Percentiles rank a stretch among this genome's conserved stretches.
These are phyloP conservation scores for Eupithecia subfuscata DNA, from an alignment of 2,888 invertebrate species.

Conservation along the genomic window DNA sequence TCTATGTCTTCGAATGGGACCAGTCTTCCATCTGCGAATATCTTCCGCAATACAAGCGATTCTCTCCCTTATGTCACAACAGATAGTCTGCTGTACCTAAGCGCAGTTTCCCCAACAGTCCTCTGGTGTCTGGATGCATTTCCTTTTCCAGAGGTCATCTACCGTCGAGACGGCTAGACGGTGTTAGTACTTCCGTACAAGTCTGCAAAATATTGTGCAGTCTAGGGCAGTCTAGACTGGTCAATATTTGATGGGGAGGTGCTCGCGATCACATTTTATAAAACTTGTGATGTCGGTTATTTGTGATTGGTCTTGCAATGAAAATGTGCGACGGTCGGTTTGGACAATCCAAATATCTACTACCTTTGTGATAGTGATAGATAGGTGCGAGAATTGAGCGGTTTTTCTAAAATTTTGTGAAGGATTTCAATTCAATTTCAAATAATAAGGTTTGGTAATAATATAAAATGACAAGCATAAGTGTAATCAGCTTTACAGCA, in stretches of 20 bases:
- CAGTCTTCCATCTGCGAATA: background rate
- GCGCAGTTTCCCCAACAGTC: background rate
- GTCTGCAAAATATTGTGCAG: slow-evolving; percentile 14
- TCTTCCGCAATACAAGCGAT: background rate
- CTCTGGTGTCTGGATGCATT: slow-evolving; percentile 18
- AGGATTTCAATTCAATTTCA: background rate
- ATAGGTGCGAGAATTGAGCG: background rate
- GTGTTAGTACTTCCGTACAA: slow-evolving; percentile 13
- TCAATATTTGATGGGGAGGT: slow-evolving; percentile 3
- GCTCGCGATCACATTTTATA: background rate
- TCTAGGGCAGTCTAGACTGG: slow-evolving; percentile 10
- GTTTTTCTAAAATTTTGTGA: background rate
- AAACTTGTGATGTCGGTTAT: background rate
- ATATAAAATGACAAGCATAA: background rate
- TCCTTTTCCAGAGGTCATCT: slow-evolving; percentile 31
- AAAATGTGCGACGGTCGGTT: background rate
- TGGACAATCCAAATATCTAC: background rate
- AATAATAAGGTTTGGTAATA: too few species aligned
- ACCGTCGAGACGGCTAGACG: slow-evolving; percentile 40
- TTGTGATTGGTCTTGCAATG: background rate
- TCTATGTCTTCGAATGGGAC: background rate
- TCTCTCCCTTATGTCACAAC: background rate
- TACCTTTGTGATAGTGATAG: background rate
- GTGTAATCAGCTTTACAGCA: background rate
- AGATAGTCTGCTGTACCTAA: background rate